Evolutionary conservation across 2,797 vertebrate species (phyloP).

Genomic region (Euthynnus affinis): DNA sequence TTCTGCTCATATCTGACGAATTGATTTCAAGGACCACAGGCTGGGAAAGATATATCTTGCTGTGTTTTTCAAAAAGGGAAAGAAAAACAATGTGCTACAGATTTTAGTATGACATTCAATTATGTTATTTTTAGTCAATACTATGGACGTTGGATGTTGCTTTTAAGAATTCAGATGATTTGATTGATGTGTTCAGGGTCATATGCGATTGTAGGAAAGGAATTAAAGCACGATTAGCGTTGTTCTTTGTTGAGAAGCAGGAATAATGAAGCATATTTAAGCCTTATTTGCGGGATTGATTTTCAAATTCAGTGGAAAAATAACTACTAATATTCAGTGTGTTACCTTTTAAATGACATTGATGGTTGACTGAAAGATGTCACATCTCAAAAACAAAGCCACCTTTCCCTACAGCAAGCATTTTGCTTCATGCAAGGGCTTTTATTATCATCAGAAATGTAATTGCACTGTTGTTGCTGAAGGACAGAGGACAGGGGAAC

Average conservation of each 20-base stretch:
- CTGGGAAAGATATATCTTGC: conserved; percentile 48
- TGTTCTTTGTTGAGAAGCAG: neutral
- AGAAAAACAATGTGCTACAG: neutral
- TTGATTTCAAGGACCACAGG: conserved; percentile 75
- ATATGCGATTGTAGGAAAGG: neutral
- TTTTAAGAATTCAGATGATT: conserved; percentile 15
- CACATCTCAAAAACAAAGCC: conserved; percentile 42
- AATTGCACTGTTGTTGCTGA: conserved; percentile 84
- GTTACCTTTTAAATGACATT: conserved; percentile 26
- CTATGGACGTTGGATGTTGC: conserved; percentile 1
- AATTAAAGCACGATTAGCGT: neutral
- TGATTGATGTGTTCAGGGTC: conserved; percentile 5
- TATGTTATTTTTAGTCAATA: conserved; percentile 25
- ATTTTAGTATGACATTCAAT: conserved; percentile 15
- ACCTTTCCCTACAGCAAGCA: conserved; percentile 35
- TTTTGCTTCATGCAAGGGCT: conserved; percentile 48
- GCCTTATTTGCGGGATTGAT: neutral
- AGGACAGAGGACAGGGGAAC: conserved; percentile 75
- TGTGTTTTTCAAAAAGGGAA: conserved; percentile 40
- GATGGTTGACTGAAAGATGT: conserved; percentile 29
- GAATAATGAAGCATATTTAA: conserved; percentile 13
- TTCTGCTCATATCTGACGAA: conserved; percentile 75
- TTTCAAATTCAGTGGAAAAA: conserved; percentile 20
- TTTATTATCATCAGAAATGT: conserved; percentile 81
- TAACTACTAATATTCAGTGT: conserved; percentile 1